Evolutionary conservation across 1,140 invertebrate species (phyloP), one percentile per base, ranked within the genome.

Genomic region (Zaprionus inermis): DNA sequence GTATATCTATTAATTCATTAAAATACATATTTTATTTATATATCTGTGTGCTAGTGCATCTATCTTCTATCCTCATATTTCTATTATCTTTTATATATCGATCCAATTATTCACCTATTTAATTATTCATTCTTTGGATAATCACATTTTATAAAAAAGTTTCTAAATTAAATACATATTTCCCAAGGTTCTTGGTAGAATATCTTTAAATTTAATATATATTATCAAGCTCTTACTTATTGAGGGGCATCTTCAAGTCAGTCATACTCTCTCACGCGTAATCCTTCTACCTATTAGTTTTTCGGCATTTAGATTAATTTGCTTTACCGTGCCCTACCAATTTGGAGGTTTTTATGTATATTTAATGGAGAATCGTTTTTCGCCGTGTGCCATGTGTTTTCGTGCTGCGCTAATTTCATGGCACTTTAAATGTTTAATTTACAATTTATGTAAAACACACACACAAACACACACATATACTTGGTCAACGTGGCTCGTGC

Each of bases 381-480:
- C 55, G 41, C 30, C 41, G 24, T 46, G 67, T 64, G 41, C 76
- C 73, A 89, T 89, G 80, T 86, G 82, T 79, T 83, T 83, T 77
- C 54, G 79, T 55, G 38, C 38, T 59, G 52, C 54, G 82, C 75
- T 79, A 85, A 85, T 85, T 85, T 85, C 75, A 85, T 85, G 81
- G 77, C 84, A 89, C 84, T 88, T 88, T 88, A 88, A 88, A 89
- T 89, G 80, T 89, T 89, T 84, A 89, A 89, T 90, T 89, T 89
- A 78, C 74, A 89, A 90, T 90, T 89, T 89, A 81, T 89, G 78
- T 79, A 89, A 89, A 77, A 70, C 80, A 55, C 63, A 82, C 73
- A 70, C 67, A 69, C 76, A 63, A n/a, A 60, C 24, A 54, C 58
- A 71, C 34, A 79, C 36, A 73, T 55, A 36, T 46, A 6, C 41